These are phyloP conservation scores for Ladona fulva DNA, from an alignment of 1,140 invertebrate genomes.

Conservation along the genomic window DNA sequence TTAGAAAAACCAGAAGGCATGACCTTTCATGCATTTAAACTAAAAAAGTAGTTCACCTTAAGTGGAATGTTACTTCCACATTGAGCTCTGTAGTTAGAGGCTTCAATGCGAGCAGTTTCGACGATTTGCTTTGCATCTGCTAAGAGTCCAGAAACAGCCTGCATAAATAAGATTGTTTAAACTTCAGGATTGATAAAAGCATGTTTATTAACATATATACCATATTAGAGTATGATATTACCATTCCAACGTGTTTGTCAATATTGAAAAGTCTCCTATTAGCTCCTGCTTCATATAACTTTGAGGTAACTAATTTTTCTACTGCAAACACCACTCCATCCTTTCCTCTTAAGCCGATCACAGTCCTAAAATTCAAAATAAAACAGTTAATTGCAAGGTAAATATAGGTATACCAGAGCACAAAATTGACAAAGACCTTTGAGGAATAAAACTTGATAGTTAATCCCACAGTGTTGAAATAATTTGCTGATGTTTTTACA, in stretches of 20 bases:
- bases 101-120: constrained; percentile 81
- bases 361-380: constrained; percentile 53
- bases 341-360: constrained; percentile 87
- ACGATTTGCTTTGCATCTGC: constrained; percentile 90
- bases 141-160: constrained; percentile 84
- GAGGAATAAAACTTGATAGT: too few relatives aligned
- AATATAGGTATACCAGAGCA: background rate
- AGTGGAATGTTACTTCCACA: constrained; percentile 80
- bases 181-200: too few relatives aligned
- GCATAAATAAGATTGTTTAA: too few relatives aligned
- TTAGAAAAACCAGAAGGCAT: background rate
- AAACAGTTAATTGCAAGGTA: background rate
- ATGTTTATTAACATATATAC: too few relatives aligned
- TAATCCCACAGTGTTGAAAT: too few relatives aligned
- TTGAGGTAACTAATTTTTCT: constrained; percentile 95
- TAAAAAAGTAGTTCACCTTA: constrained; percentile 41
- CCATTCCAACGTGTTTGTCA: constrained; percentile 91
- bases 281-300: constrained; percentile 87
- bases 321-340: constrained; percentile 96
- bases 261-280: constrained; percentile 92
- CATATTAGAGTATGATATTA: constrained; percentile 31
- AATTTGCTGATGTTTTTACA: too few relatives aligned
- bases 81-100: constrained; percentile 79
- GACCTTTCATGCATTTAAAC: constrained; percentile 2
- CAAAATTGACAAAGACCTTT: too few relatives aligned